Evolutionary conservation across 2,888 invertebrate species (phyloP).

Genomic region (Xylocampa areola): DNA sequence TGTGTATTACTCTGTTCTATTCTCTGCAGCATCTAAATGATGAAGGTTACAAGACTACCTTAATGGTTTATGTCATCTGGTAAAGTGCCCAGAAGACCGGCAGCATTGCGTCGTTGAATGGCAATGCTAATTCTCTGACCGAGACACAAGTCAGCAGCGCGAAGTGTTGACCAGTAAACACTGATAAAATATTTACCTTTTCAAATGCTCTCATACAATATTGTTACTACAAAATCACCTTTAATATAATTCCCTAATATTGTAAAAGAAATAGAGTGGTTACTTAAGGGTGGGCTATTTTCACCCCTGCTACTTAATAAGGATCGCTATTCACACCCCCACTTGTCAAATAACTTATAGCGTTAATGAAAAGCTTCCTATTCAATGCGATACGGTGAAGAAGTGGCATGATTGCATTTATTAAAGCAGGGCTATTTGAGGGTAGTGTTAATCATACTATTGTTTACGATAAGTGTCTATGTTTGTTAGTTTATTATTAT

Average conservation of each 20-base stretch:
- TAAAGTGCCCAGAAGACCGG: too few species aligned
- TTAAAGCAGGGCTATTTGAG: slow-evolving; percentile 18
- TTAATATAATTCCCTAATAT: slow-evolving; percentile 22
- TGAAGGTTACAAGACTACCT: too few species aligned
- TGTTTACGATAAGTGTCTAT: not conserved
- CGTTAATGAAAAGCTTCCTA: slow-evolving; percentile 67
- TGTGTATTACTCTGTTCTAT: not conserved
- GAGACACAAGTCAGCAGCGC: too few species aligned
- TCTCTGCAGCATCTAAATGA: too few species aligned
- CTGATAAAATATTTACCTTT: too few species aligned
- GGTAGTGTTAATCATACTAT: slow-evolving; percentile 4
- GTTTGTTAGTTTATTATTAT: too few species aligned
- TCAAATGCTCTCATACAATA: too few species aligned
- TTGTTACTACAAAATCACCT: slow-evolving; percentile 21
- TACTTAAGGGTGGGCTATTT: slow-evolving; percentile 29
- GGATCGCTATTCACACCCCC: slow-evolving; percentile 50
- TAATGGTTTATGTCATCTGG: too few species aligned
- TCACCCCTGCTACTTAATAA: slow-evolving; percentile 43
- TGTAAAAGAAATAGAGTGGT: slow-evolving; percentile 42
- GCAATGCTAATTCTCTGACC: too few species aligned
- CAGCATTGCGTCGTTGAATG: too few species aligned
- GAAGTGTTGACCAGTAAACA: too few species aligned
- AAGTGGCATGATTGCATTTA: slow-evolving; percentile 40
- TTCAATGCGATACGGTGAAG: slow-evolving; percentile 35
- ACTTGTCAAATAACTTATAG: slow-evolving; percentile 70